Conservation (phyloP, 2,113 vertebrate species). For the Camarhynchus parvulus region DNA sequence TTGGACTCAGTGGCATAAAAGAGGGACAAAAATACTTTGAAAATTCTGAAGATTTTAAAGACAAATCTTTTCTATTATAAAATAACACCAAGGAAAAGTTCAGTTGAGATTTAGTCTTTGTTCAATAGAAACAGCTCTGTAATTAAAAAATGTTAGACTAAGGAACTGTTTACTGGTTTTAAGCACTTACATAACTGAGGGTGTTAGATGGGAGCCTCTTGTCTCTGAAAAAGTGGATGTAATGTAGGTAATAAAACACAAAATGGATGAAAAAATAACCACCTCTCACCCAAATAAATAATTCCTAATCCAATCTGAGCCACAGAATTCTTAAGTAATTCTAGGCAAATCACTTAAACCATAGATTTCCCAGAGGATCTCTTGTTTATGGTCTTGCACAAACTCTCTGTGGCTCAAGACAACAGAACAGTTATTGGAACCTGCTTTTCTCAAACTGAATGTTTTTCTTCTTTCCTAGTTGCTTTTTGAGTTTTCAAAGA, state of each 20-base stretch:
- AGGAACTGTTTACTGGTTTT: background rate
- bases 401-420: background rate
- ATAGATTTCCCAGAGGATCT: background rate
- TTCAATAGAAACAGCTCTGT: background rate
- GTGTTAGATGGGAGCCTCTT: background rate
- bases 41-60: background rate
- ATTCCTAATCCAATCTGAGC: background rate
- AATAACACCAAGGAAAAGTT: background rate
- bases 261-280: background rate
- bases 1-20: background rate
- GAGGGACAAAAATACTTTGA: background rate
- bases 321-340: background rate
- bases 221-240: background rate
- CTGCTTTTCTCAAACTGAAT: background rate
- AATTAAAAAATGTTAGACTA: background rate
- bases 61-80: background rate
- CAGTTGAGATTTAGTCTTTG: background rate
- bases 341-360: background rate
- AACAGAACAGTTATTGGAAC: background rate
- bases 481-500: background rate
- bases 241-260: background rate
- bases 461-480: background rate
- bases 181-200: background rate
- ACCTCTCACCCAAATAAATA: background rate
- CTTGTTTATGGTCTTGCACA: background rate